phyloP scores from a whole-genome alignment of 2,888 invertebrate species.

The Volucella inanis region DNA sequence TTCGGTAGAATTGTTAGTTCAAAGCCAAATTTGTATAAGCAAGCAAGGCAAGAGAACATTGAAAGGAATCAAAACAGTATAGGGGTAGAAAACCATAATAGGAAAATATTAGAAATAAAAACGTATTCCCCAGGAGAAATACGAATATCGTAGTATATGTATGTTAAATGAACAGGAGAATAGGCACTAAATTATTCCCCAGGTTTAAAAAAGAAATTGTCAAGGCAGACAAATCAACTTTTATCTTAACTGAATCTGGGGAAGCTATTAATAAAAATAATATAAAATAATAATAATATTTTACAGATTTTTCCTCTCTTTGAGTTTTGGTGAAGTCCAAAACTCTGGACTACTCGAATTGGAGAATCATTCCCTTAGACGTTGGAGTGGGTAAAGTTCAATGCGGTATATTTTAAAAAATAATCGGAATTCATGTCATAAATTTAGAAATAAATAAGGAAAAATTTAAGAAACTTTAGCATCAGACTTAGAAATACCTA shows the following conservation, averaged over 20 bases:
- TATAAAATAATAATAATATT: conserved; percentile 35
- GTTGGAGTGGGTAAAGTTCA: conserved; percentile 13
- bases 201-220: conserved; percentile 61
- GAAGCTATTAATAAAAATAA: conserved; percentile 36
- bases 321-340: conserved; percentile 24
- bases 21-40: conserved; percentile 21
- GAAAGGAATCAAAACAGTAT: not conserved
- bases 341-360: conserved; percentile 58
- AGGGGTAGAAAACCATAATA: conserved; percentile 23
- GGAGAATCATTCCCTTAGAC: conserved; percentile 3
- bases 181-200: conserved; percentile 53
- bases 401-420: conserved; percentile 3
- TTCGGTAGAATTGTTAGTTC: conserved; percentile 23
- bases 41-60: conserved; percentile 26
- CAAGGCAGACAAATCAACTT: conserved; percentile 43
- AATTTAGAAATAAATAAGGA: not conserved
- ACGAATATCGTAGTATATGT: too few species aligned
- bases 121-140: not conserved
- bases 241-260: conserved; percentile 24
- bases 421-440: conserved; percentile 10
- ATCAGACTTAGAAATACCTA: too few species aligned
- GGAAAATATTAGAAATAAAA: conserved; percentile 61
- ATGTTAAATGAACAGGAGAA: too few species aligned
- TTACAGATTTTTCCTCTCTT: conserved; percentile 1
- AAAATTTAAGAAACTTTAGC: too few species aligned